These are phyloP conservation scores for Magallana nippona DNA, from an alignment of 2,888 invertebrate species.

Conservation along the genomic window DNA sequence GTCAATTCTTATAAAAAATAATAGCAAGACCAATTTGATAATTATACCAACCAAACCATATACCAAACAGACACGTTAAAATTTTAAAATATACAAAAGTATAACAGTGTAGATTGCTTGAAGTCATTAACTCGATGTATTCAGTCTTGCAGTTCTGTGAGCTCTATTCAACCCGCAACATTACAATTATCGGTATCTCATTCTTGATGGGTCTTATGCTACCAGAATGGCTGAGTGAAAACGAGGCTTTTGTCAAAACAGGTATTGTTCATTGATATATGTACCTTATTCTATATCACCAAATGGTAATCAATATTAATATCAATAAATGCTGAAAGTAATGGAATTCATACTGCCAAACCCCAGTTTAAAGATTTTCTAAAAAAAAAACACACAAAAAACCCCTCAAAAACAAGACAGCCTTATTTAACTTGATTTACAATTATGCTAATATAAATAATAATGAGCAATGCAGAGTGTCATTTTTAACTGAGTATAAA, in stretches of 20 bases:
- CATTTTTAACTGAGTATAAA: no score
- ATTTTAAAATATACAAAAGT: background rate
- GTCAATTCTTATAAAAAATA: no score
- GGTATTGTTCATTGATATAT: constrained; percentile 53
- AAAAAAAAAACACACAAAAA: no score
- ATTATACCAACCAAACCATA: no score
- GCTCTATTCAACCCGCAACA: constrained; percentile 90
- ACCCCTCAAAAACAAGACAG: no score
- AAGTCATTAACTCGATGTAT: no score
- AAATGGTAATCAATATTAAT: background rate
- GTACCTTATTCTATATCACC: background rate
- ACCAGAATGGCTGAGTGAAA: constrained; percentile 70
- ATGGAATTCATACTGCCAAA: background rate
- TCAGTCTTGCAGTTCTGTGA: constrained; percentile 83
- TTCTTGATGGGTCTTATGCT: constrained; percentile 89
- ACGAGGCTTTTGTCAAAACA: constrained; percentile 56
- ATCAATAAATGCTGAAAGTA: no score
- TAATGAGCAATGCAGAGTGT: no score
- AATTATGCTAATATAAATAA: no score
- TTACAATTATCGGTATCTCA: constrained; percentile 94
- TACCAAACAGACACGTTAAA: background rate
- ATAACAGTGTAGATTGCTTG: background rate
- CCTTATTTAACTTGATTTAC: no score
- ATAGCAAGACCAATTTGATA: no score
- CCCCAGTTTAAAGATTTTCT: background rate